These are phyloP conservation scores for Octomys mimax DNA, from an alignment of 2,797 vertebrate genomes.

Conservation along the genomic window DNA sequence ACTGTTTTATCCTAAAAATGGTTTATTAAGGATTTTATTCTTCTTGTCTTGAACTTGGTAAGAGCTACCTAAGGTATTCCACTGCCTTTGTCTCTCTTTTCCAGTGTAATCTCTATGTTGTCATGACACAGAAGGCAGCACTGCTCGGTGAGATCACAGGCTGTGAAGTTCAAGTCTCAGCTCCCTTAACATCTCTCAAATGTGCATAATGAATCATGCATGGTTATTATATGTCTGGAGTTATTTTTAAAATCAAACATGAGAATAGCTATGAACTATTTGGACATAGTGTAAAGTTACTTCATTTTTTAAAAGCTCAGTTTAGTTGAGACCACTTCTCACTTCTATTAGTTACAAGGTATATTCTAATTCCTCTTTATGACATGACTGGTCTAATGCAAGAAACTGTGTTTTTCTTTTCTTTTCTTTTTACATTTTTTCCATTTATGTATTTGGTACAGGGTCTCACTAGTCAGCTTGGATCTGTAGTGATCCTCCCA, in stretches of 20 bases:
- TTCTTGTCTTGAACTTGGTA: background rate
- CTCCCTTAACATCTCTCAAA: background rate
- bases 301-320: constrained; percentile 7
- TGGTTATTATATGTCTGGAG: background rate
- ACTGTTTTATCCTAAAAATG: background rate
- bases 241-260: constrained; percentile 42
- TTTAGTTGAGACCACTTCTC: background rate
- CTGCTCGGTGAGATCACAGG: background rate
- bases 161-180: constrained; percentile 2
- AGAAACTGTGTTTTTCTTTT: background rate
- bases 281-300: background rate
- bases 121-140: background rate
- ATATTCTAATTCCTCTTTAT: background rate
- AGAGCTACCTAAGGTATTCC: background rate
- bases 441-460: too few relatives aligned
- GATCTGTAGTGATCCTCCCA: too few relatives aligned
- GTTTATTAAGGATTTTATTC: background rate
- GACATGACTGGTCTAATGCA: background rate
- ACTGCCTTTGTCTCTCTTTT: background rate
- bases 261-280: background rate
- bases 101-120: background rate
- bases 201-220: background rate
- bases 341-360: background rate
- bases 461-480: too few relatives aligned
- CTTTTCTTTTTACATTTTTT: background rate